Evolutionary conservation across 2,888 invertebrate genomes (phyloP).

Genomic region (Lasiommata megera): DNA sequence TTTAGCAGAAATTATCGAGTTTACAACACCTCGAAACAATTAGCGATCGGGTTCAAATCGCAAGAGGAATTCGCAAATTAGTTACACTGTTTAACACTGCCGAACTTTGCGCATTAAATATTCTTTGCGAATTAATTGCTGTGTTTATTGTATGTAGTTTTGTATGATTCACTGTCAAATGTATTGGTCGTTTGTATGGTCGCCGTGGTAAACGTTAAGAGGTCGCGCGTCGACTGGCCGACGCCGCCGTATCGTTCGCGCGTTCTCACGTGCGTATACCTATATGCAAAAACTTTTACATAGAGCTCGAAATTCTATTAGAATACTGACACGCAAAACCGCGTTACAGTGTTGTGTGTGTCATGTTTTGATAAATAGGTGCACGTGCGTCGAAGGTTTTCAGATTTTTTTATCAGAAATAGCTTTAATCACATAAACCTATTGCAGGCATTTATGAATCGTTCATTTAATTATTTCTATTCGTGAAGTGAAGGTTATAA

Average conservation of each 20-base stretch:
- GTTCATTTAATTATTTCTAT: too few relatives aligned
- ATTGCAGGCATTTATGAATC: too few relatives aligned
- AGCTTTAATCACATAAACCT: too few relatives aligned
- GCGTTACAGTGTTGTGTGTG: constrained; percentile 5
- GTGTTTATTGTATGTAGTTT: not conserved
- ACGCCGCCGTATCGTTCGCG: constrained; percentile 64
- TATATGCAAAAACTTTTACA: constrained; percentile 73
- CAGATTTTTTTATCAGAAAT: too few relatives aligned
- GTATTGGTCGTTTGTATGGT: constrained; percentile 28
- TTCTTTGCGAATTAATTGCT: not conserved
- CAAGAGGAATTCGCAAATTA: constrained; percentile 42
- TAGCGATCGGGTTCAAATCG: constrained; percentile 32
- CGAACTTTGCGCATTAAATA: not conserved
- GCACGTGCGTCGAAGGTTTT: constrained; percentile 12
- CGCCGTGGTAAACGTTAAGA: constrained; percentile 69
- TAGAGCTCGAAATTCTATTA: constrained; percentile 57
- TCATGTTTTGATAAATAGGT: constrained; percentile 13
- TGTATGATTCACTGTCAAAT: constrained; percentile 11
- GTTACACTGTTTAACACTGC: constrained; percentile 3
- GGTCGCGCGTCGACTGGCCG: constrained; percentile 70
- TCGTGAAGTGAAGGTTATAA: too few relatives aligned
- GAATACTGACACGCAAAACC: constrained; percentile 40
- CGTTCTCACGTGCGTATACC: constrained; percentile 63
- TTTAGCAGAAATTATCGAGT: constrained; percentile 59
- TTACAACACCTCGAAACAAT: constrained; percentile 21